These are phyloP conservation scores for Malurus elegans DNA, from an alignment of 2,113 vertebrate species.

Conservation along the genomic window DNA sequence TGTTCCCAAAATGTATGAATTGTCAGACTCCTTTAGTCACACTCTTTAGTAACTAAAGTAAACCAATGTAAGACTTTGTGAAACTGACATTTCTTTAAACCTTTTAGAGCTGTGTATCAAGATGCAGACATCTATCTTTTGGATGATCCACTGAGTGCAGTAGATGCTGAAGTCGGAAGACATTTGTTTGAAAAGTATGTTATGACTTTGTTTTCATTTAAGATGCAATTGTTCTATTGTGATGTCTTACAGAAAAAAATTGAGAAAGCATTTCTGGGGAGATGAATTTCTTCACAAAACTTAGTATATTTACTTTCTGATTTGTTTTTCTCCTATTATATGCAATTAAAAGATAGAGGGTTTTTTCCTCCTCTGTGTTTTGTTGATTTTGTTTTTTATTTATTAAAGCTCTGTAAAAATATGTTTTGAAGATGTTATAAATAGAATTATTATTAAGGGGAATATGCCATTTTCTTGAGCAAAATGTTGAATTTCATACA, in stretches of 20 bases:
- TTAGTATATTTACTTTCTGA: not conserved
- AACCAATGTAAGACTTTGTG: not conserved
- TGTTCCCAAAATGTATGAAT: not conserved
- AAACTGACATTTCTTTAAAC: not conserved
- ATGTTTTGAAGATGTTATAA: not conserved
- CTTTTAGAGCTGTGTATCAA: conserved; percentile 89
- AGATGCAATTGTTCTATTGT: not conserved
- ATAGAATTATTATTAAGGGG: not conserved
- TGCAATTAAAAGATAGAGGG: not conserved
- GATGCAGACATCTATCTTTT: conserved; percentile 95
- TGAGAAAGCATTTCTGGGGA: not conserved
- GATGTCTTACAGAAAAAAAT: not conserved
- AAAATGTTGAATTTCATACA: not conserved
- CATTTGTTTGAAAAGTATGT: conserved; percentile 94
- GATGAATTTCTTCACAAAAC: not conserved
- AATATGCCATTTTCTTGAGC: not conserved
- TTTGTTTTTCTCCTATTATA: not conserved
- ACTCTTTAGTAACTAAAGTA: not conserved
- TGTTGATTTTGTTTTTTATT: not conserved
- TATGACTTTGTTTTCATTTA: not conserved
- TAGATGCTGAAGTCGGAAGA: conserved; percentile 90
- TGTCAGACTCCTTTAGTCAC: not conserved
- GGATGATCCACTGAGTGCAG: conserved; percentile 93
- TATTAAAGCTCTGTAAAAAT: not conserved
- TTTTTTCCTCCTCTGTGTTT: not conserved